A percentile compares a stretch with the other conserved stretches of the same genome.
phyloP scores from a whole-genome alignment of 1,140 invertebrate species.

The Diuraphis noxia region DNA sequence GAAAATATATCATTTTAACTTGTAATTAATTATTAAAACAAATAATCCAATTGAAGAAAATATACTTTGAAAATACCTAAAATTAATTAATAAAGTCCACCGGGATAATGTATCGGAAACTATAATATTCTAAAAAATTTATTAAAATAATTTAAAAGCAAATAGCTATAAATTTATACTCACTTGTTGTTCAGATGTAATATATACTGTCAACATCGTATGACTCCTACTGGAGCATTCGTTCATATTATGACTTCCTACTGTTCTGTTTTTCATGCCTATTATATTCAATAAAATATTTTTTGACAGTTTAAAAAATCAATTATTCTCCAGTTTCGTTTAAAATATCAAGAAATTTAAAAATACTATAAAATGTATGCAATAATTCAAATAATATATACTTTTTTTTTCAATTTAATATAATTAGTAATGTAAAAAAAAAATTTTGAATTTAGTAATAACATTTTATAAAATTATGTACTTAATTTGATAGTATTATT shows the following conservation, averaged over 20 bases:
- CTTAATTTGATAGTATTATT: background rate
- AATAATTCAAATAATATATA: no score
- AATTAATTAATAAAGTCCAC: background rate
- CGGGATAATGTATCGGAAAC: background rate
- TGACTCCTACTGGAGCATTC: slow-evolving; percentile 93
- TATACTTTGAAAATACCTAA: background rate
- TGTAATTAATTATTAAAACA: background rate
- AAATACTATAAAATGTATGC: no score
- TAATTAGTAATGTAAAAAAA: background rate
- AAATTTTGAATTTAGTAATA: background rate
- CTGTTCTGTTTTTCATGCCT: slow-evolving; percentile 82
- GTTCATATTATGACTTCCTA: slow-evolving; percentile 94
- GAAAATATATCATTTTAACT: background rate
- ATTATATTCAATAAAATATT: slow-evolving; percentile 58
- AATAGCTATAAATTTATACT: background rate
- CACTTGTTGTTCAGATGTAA: slow-evolving; percentile 79
- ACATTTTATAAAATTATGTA: background rate
- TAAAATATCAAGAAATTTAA: background rate
- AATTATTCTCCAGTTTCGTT: background rate
- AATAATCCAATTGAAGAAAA: background rate
- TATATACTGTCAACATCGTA: slow-evolving; percentile 82
- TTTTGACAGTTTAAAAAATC: background rate
- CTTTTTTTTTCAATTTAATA: background rate
- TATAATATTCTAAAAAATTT: no score
- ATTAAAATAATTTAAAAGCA: background rate